Conservation (phyloP, 2,797 vertebrate genomes). For the Scyliorhinus canicula region DNA sequence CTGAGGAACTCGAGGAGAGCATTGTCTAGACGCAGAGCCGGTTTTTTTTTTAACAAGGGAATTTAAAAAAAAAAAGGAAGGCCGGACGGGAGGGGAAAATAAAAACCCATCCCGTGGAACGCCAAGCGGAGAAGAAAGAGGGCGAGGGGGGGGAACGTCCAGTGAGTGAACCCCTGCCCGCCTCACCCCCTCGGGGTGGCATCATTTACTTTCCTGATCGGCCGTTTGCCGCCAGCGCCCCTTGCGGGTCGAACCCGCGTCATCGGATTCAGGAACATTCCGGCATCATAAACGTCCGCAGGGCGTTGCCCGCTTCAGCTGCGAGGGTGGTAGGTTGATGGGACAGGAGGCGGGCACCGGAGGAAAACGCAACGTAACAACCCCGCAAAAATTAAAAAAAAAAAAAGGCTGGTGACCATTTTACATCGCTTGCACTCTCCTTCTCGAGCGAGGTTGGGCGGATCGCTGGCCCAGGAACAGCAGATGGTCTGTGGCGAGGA, state of each 20-base stretch:
- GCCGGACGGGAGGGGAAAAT: no score
- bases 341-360: neutral
- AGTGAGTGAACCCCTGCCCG: neutral
- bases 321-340: no score
- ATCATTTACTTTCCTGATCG: neutral
- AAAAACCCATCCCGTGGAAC: neutral
- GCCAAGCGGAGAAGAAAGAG: neutral
- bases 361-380: no score
- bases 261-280: neutral
- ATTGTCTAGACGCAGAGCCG: conserved; percentile 49
- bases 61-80: no score
- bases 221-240: neutral
- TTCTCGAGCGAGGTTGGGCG: neutral
- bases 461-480: neutral
- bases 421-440: neutral
- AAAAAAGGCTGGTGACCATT: neutral
- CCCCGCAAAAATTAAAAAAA: no score
- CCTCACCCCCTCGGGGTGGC: neutral
- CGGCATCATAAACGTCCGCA: neutral
- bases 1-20: conserved; percentile 64
- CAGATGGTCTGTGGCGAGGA: neutral
- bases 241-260: no score
- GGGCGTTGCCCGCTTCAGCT: neutral
- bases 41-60: no score
- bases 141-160: neutral